Evolutionary conservation across 2,797 vertebrate genomes (phyloP).

Genomic region (Acestrorhynchus altus): DNA sequence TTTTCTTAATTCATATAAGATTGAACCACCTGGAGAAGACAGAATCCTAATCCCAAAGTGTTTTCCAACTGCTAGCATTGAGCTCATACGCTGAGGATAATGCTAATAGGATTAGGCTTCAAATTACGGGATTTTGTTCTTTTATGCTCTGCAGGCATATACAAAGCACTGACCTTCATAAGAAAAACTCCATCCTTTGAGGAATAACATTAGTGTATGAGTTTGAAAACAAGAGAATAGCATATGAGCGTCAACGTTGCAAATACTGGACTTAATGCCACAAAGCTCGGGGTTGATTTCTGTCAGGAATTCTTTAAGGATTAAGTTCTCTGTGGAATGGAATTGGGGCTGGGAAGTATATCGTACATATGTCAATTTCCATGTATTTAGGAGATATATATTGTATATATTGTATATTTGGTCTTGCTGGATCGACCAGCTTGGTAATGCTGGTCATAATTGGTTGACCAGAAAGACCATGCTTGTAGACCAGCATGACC

Average conservation of each 20-base stretch:
- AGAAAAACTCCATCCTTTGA: not conserved
- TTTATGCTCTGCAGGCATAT: slow-evolving; percentile 34
- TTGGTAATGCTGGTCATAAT: too few relatives aligned
- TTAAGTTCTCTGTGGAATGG: too few relatives aligned
- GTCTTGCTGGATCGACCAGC: too few relatives aligned
- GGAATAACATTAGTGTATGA: slow-evolving; percentile 1
- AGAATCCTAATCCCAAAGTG: not conserved
- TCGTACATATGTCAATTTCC: too few relatives aligned
- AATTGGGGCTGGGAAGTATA: too few relatives aligned
- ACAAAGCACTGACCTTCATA: slow-evolving; percentile 46
- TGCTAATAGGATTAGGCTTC: slow-evolving; percentile 46
- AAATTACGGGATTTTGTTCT: slow-evolving; percentile 43
- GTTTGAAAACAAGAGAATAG: not conserved
- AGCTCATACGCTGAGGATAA: slow-evolving; percentile 12
- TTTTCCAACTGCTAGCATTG: not conserved
- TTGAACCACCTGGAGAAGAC: not conserved
- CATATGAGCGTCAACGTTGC: not conserved
- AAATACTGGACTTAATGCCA: slow-evolving; percentile 8
- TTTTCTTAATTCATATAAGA: not conserved
- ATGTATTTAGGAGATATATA: too few relatives aligned
- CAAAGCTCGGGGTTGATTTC: not conserved
- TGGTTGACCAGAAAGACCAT: too few relatives aligned
- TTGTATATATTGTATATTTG: too few relatives aligned
- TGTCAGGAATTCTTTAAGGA: not conserved
- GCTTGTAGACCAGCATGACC: too few relatives aligned